A percentile compares a stretch with the other conserved stretches of the same genome.
Evolutionary conservation across 1,140 invertebrate species (phyloP).

Genomic region (Microplitis mediator): DNA sequence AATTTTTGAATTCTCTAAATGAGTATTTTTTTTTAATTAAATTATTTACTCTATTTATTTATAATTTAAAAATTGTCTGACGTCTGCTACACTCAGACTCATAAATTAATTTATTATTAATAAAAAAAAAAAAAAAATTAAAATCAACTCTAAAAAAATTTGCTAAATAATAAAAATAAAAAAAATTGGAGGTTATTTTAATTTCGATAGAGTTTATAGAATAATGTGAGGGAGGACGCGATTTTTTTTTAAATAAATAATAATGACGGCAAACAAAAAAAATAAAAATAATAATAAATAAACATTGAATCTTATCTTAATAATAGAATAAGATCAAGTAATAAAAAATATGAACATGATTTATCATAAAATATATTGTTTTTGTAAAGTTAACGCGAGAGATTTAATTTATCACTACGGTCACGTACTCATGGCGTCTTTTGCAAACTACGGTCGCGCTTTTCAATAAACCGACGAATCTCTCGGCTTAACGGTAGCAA

Average conservation of each 20-base stretch:
- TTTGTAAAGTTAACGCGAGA: slow-evolving; percentile 33
- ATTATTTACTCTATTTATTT: too few species aligned
- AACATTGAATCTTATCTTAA: neutral
- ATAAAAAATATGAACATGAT: neutral
- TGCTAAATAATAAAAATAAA: too few species aligned
- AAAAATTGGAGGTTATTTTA: too few species aligned
- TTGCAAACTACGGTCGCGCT: slow-evolving; percentile 50
- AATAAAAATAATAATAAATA: neutral
- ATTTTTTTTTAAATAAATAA: neutral
- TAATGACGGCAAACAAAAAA: slow-evolving; percentile 8
- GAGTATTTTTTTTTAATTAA: too few species aligned
- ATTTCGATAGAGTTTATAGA: too few species aligned
- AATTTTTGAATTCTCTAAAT: too few species aligned
- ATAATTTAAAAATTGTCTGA: too few species aligned
- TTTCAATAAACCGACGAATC: slow-evolving; percentile 32
- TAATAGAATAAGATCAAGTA: slow-evolving; percentile 5
- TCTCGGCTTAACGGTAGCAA: slow-evolving; percentile 47
- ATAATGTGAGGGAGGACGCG: too few species aligned
- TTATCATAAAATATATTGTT: neutral
- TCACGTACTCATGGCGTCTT: slow-evolving; percentile 42
- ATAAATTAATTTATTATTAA: too few species aligned
- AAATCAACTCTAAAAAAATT: too few species aligned
- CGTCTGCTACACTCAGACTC: too few species aligned
- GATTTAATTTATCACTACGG: slow-evolving; percentile 38
- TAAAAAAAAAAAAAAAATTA: neutral